phyloP scores from a whole-genome alignment of 1,140 invertebrate genomes.

The Zelostemma sp. region DNA sequence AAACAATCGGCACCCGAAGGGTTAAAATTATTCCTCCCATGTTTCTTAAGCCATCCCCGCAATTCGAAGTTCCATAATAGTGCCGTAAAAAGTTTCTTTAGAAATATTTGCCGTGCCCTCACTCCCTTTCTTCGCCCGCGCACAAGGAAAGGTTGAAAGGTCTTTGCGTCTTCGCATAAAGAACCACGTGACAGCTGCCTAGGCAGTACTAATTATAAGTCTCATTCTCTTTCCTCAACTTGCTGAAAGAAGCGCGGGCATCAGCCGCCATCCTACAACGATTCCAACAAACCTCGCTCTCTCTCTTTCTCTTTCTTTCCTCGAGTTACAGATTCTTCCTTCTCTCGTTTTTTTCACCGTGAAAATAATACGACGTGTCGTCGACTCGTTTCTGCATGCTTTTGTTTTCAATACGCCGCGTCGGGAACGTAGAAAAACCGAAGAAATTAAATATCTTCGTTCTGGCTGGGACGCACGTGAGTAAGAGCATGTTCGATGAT shows the following conservation, averaged over 20 bases:
- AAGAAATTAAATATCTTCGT: slow-evolving; percentile 18
- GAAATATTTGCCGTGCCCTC: slow-evolving; percentile 34
- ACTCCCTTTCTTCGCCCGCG: slow-evolving; percentile 22
- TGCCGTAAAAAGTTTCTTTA: slow-evolving; percentile 40
- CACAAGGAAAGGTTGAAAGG: slow-evolving; percentile 39
- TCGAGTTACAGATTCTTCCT: background rate
- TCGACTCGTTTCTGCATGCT: slow-evolving; percentile 5
- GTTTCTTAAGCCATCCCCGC: slow-evolving; percentile 31
- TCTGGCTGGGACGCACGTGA: slow-evolving; percentile 18
- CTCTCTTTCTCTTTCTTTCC: slow-evolving; percentile 7
- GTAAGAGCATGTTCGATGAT: background rate
- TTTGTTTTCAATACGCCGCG: slow-evolving; percentile 26
- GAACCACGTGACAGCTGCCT: slow-evolving; percentile 48
- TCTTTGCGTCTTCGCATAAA: slow-evolving; percentile 40
- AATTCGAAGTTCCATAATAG: slow-evolving; percentile 39
- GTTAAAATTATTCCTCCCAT: slow-evolving; percentile 27
- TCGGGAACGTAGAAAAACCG: slow-evolving; percentile 23
- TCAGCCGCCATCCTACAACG: slow-evolving; percentile 38
- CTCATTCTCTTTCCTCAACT: slow-evolving; percentile 42
- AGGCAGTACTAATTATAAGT: slow-evolving; percentile 56
- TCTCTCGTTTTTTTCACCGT: background rate
- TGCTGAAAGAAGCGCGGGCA: slow-evolving; percentile 35
- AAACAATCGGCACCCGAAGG: slow-evolving; percentile 39
- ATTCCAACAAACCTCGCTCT: slow-evolving; percentile 27
- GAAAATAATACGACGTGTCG: slow-evolving; percentile 5